Conservation (phyloP, 2,888 invertebrate species). For the Apamea anceps region DNA sequence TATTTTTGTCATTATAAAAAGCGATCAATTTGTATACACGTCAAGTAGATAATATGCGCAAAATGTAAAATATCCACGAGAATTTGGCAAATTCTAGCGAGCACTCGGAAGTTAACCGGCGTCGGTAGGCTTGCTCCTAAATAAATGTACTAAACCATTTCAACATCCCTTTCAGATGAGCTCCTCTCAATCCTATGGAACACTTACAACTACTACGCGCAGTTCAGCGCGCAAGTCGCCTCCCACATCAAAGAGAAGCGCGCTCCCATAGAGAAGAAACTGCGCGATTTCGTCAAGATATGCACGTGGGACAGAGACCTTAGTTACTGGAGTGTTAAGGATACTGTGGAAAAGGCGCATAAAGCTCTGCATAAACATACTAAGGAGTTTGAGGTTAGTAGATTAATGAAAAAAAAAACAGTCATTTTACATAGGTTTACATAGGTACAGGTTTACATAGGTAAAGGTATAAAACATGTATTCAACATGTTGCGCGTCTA, state of each 20-base stretch:
- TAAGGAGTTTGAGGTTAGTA: slow-evolving; percentile 93
- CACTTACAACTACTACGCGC: slow-evolving; percentile 95
- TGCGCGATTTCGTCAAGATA: slow-evolving; percentile 98
- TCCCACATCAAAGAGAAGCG: slow-evolving; percentile 92
- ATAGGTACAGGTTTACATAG: not conserved
- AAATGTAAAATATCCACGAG: not conserved
- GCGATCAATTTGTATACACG: not conserved
- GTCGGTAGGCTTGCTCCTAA: not conserved
- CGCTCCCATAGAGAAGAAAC: slow-evolving; percentile 96
- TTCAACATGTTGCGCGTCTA: not conserved
- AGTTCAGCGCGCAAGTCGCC: slow-evolving; percentile 93
- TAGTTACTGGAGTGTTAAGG: slow-evolving; percentile 98
- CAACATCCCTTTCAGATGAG: slow-evolving; percentile 78
- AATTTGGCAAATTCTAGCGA: not conserved
- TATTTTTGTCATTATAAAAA: not conserved
- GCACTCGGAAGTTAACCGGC: not conserved
- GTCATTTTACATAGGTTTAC: not conserved
- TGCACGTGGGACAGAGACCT: slow-evolving; percentile 98
- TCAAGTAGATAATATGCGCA: not conserved
- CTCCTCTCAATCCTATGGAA: slow-evolving; percentile 94
- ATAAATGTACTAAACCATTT: not conserved
- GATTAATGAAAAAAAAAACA: not conserved
- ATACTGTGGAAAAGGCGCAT: slow-evolving; percentile 96
- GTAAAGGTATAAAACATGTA: not conserved
- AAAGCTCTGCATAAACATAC: slow-evolving; percentile 96